phyloP scores from a whole-genome alignment of 2,113 vertebrate genomes.

The Piprites chloris region DNA sequence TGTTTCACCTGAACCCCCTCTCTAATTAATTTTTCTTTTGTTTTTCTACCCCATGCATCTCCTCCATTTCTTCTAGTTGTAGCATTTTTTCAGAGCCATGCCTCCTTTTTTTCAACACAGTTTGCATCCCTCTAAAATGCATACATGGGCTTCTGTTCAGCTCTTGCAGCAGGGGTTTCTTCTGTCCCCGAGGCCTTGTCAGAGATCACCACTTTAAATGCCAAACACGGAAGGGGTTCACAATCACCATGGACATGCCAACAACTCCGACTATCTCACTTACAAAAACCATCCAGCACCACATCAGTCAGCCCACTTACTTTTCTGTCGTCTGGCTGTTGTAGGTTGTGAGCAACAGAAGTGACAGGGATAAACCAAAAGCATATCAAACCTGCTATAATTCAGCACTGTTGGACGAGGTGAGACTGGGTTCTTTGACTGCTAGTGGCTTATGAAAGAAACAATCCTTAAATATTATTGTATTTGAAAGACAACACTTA shows the following conservation, averaged over 20 bases:
- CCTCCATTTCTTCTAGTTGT: neutral
- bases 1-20: neutral
- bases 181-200: neutral
- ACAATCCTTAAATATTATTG: neutral
- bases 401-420: neutral
- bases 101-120: neutral
- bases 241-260: neutral
- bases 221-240: neutral
- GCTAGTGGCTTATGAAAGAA: neutral
- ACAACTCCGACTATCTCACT: neutral
- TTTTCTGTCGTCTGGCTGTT: neutral
- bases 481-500: slow-evolving; percentile 11
- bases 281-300: neutral
- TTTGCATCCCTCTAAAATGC: neutral
- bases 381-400: neutral
- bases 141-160: neutral
- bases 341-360: neutral
- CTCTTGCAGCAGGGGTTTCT: neutral
- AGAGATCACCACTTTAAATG: neutral
- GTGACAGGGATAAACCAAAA: neutral
- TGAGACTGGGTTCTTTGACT: neutral
- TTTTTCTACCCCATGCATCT: neutral
- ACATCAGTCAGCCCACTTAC: accelerated
- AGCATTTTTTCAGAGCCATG: neutral
- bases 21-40: neutral